Evolutionary conservation across 2,797 vertebrate species (phyloP).

Genomic region (Triplophysa yarkandensis): DNA sequence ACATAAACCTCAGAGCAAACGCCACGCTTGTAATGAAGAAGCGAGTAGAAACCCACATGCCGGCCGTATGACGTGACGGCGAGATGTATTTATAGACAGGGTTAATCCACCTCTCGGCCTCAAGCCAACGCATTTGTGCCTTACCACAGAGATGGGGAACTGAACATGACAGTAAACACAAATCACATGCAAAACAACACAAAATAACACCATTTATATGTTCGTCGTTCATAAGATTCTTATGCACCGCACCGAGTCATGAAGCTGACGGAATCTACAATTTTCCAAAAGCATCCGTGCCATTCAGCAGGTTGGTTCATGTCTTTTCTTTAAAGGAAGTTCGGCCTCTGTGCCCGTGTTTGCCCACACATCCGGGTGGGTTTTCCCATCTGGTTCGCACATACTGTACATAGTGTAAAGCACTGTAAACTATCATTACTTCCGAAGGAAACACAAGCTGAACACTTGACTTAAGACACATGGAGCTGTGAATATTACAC

Average conservation of each 20-base stretch:
- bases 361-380: constrained; percentile 44
- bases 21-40: constrained; percentile 78
- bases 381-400: constrained; percentile 41
- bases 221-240: neutral
- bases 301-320: neutral
- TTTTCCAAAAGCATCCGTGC: no score
- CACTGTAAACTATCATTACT: constrained; percentile 32
- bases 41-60: constrained; percentile 39
- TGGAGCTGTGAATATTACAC: neutral
- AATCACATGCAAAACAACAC: constrained; percentile 23
- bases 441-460: constrained; percentile 32
- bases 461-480: constrained; percentile 16
- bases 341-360: neutral
- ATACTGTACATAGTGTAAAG: neutral
- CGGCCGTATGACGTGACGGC: constrained; percentile 55
- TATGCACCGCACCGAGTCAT: neutral
- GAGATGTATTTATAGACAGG: constrained; percentile 79
- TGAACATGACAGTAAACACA: constrained; percentile 24
- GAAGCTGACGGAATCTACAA: neutral
- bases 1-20: constrained; percentile 59
- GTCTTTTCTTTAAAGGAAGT: neutral
- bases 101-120: constrained; percentile 77
- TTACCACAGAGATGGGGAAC: constrained; percentile 15
- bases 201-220: neutral
- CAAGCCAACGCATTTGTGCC: constrained; percentile 65